Percentiles rank a stretch among this genome's conserved stretches.
phyloP scores from a whole-genome alignment of 1,140 invertebrate species.

The Cotesia glomerata region DNA sequence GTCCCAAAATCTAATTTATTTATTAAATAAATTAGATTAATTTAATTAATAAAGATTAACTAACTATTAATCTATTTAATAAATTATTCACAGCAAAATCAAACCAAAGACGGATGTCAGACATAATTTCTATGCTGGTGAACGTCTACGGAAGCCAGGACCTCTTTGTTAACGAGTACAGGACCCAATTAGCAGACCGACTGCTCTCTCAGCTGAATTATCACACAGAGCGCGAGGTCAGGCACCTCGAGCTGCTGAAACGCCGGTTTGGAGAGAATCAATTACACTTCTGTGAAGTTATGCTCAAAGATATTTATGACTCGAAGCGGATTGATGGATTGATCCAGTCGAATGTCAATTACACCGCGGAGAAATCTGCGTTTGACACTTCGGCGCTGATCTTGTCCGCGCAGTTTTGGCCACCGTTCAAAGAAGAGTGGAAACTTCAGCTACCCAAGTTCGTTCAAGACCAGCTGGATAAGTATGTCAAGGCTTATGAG shows the following conservation, averaged over 20 bases:
- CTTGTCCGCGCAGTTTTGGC: constrained; percentile 99
- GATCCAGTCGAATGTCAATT: constrained; percentile 77
- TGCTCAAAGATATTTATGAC: constrained; percentile 95
- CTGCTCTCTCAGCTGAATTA: constrained; percentile 86
- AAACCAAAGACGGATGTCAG: constrained; percentile 74
- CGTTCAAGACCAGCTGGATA: constrained; percentile 81
- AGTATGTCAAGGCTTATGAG: constrained; percentile 92
- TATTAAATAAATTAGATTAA: too few relatives aligned
- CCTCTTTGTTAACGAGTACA: constrained; percentile 97
- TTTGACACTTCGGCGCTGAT: constrained; percentile 85
- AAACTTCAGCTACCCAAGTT: constrained; percentile 83
- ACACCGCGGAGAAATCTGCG: constrained; percentile 64
- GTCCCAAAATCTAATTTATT: too few relatives aligned
- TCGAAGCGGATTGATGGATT: constrained; percentile 87
- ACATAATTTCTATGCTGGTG: constrained; percentile 98
- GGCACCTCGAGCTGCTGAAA: constrained; percentile 95
- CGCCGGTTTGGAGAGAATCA: constrained; percentile 94
- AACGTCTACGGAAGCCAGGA: constrained; percentile 99
- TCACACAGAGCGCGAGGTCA: constrained; percentile 91
- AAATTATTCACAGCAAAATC: constrained; percentile 63
- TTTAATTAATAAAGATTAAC: too few relatives aligned
- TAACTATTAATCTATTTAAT: too few relatives aligned
- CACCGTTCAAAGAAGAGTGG: constrained; percentile 90
- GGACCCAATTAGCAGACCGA: constrained; percentile 91
- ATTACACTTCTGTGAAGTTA: constrained; percentile 97